Evolutionary conservation across 2,113 vertebrate genomes (phyloP).

Genomic region (Trogon melanurus): DNA sequence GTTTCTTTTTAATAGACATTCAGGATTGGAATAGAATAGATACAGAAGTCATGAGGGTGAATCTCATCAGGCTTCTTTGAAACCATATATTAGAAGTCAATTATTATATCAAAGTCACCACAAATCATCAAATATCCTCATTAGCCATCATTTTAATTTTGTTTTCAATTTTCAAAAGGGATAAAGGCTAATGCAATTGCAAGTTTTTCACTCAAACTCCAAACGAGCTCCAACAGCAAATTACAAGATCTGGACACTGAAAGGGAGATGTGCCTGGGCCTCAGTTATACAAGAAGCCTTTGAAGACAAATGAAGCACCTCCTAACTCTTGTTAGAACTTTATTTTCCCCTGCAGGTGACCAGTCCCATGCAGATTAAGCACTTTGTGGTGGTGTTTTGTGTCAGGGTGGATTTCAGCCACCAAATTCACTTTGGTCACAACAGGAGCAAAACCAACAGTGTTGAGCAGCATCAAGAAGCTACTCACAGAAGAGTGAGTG

Average conservation of each 20-base stretch:
- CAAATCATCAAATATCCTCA: slow-evolving; percentile 31
- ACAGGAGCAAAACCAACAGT: neutral
- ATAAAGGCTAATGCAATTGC: neutral
- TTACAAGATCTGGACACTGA: neutral
- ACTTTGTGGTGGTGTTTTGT: neutral
- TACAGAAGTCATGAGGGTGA: neutral
- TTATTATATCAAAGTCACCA: slow-evolving; percentile 31
- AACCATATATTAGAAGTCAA: neutral
- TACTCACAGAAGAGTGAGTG: accelerated
- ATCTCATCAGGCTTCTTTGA: slow-evolving; percentile 7
- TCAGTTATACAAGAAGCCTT: neutral
- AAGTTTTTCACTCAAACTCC: neutral
- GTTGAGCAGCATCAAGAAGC: neutral
- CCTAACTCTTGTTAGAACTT: neutral
- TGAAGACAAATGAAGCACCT: neutral
- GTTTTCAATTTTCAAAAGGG: neutral
- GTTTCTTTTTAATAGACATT: neutral
- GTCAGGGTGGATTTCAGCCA: neutral
- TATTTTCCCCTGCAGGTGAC: neutral
- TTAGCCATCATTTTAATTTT: neutral
- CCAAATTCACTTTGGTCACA: neutral
- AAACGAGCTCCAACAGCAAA: neutral
- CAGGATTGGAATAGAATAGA: neutral
- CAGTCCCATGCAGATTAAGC: accelerated
- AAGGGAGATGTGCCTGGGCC: neutral